Conservation (phyloP, 2,888 invertebrate species). For the Phyllotreta cruciferae region DNA sequence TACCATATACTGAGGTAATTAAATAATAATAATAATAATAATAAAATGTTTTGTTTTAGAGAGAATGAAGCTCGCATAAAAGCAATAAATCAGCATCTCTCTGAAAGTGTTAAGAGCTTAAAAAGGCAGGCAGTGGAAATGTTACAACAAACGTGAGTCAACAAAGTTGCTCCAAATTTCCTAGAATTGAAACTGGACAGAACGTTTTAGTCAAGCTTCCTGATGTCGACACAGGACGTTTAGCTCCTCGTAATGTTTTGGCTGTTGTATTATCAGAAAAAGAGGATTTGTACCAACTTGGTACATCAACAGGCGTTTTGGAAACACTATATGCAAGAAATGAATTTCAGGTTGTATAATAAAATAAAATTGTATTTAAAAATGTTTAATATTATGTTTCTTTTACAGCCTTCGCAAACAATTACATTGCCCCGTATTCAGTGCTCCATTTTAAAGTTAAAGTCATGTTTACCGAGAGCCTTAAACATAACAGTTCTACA, state of each 20-base stretch:
- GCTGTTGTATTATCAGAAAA: not conserved
- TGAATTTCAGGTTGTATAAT: slow-evolving; percentile 10
- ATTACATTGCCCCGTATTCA: too few relatives aligned
- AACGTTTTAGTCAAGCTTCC: not conserved
- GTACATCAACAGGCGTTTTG: slow-evolving; percentile 28
- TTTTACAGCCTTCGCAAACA: slow-evolving; percentile 8
- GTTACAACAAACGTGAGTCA: not conserved
- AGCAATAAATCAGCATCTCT: too few relatives aligned
- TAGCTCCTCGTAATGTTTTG: slow-evolving; percentile 9
- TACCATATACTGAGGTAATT: too few relatives aligned
- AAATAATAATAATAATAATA: too few relatives aligned
- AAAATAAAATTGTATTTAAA: not conserved
- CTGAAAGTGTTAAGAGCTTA: too few relatives aligned
- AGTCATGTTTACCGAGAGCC: too few relatives aligned
- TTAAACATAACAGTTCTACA: too few relatives aligned
- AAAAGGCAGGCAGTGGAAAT: too few relatives aligned
- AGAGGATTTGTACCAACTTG: slow-evolving; percentile 22
- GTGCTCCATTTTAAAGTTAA: too few relatives aligned
- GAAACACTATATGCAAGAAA: slow-evolving; percentile 26
- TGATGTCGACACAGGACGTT: not conserved
- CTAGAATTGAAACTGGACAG: slow-evolving; percentile 10
- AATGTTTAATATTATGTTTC: slow-evolving; percentile 3
- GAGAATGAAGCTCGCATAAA: too few relatives aligned
- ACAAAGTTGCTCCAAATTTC: slow-evolving; percentile 3
- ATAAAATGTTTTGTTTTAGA: too few relatives aligned